Conservation (phyloP, 2,888 invertebrate species). For the Drosophila algonquin region DNA sequence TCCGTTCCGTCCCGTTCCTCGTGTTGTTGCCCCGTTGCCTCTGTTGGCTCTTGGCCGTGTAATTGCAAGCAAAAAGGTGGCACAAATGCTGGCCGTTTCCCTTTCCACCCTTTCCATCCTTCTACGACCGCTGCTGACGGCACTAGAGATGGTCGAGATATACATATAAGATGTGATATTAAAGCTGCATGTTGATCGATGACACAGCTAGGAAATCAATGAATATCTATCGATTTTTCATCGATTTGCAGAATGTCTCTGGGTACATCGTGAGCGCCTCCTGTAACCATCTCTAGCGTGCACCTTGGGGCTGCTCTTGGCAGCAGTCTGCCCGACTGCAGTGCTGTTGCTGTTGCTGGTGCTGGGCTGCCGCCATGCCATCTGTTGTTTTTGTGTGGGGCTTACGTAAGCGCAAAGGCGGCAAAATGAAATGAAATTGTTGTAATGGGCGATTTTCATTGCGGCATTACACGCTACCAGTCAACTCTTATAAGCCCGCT, state of each 20-base stretch:
- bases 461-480: slow-evolving; percentile 69
- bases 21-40: background rate
- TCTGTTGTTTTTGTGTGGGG: slow-evolving; percentile 36
- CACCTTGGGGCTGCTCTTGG: slow-evolving; percentile 15
- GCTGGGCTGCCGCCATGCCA: background rate
- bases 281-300: slow-evolving; percentile 17
- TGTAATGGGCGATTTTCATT: slow-evolving; percentile 79
- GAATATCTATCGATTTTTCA: too few relatives aligned
- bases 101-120: slow-evolving; percentile 44
- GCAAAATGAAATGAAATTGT: slow-evolving; percentile 78
- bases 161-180: background rate
- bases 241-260: background rate
- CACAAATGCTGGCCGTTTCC: slow-evolving; percentile 66
- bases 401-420: slow-evolving; percentile 77
- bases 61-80: slow-evolving; percentile 76
- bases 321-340: slow-evolving; percentile 41
- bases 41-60: slow-evolving; percentile 53
- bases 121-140: slow-evolving; percentile 13
- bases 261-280: background rate
- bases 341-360: slow-evolving; percentile 27
- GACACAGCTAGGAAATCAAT: background rate
- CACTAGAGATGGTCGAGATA: slow-evolving; percentile 15
- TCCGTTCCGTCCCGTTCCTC: slow-evolving; percentile 9
- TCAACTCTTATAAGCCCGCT: slow-evolving; percentile 28
- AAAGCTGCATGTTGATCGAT: background rate